Base-by-base conservation (phyloP, 2,797 vertebrate genomes). In the Myiotriccus ornatus region DNA sequence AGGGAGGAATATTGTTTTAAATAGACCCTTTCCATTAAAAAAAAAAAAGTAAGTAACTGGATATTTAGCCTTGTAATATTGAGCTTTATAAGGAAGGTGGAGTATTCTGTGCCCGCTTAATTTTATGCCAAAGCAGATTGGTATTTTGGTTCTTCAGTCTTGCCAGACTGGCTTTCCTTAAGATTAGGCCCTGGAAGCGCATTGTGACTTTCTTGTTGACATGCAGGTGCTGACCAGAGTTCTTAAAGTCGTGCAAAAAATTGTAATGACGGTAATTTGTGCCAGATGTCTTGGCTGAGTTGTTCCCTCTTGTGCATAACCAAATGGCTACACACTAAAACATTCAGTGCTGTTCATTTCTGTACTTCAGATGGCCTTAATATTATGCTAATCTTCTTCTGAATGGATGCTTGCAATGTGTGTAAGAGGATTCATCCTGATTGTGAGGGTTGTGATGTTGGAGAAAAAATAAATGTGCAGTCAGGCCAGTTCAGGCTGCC, bases 71-170 rank as follows among this genome's bases (percentile, higher is more conserved):
- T 98, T 98, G 97, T 98, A 98, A 98, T 97, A 97, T 44, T 95
- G 98, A 98, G 98, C 98, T 98, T 98, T 98, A 98, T 98, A 97
- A 98, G 97, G 97, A 98, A 98, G 97, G 97, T 98, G 98, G 98
- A 98, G 98, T 98, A 98, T 98, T 96, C 62, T 95, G 96, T 96
- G 94, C 94, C 90, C 97, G 87, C 85, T 95, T 95, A 96, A 94
- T 96, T 96, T 91, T 93, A 83, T 88, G 96, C 94, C 91, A 86
- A 93, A 97, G 59, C 46, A 93, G 55, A 80, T 35, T 87, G 96
- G 27, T 97, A 79, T 94, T 97, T 94, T 81, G 47, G 20, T 90
- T 82, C 46, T 87, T 89, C 70, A 43, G 32, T 75, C 37, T 74
- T 87, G 80, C 76, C 81, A 95, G 50, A 70, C 87, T 95, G 56